phyloP scores from a whole-genome alignment of 1,140 invertebrate genomes.

The Oncopodura yosiiana region DNA sequence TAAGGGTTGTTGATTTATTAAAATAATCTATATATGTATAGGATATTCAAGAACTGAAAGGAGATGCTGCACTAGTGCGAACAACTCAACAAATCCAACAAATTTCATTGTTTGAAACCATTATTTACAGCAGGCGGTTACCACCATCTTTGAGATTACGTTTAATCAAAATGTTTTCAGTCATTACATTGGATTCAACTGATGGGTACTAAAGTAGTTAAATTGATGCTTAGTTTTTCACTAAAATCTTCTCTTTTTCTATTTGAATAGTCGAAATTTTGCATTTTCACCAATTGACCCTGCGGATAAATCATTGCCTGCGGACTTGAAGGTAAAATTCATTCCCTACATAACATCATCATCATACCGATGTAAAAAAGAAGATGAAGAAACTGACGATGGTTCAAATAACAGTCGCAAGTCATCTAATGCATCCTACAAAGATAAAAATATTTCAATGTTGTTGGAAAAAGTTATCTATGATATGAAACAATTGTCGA shows the following conservation, averaged over 20 bases:
- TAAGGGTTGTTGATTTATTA: not conserved
- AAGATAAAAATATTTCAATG: no score
- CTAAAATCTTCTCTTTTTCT: not conserved
- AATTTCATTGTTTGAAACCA: not conserved
- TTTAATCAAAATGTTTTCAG: not conserved
- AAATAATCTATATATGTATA: not conserved
- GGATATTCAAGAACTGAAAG: not conserved
- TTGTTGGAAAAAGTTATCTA: no score
- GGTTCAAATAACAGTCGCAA: no score
- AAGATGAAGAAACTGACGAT: no score
- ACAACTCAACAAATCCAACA: not conserved
- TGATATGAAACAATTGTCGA: no score
- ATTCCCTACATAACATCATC: no score
- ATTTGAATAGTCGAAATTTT: not conserved
- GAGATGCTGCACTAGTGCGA: not conserved
- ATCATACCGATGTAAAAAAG: no score
- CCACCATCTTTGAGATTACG: not conserved
- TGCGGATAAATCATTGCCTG: not conserved
- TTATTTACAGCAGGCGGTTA: not conserved
- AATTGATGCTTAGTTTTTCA: not conserved
- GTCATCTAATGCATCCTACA: no score
- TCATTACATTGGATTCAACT: not conserved
- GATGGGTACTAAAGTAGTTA: not conserved
- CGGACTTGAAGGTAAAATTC: not conserved
- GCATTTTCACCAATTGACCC: conserved; percentile 2